A percentile compares a stretch with the other conserved stretches of the same genome.
Evolutionary conservation across 2,888 invertebrate species (phyloP).

Genomic region (Dascillus cervinus): DNA sequence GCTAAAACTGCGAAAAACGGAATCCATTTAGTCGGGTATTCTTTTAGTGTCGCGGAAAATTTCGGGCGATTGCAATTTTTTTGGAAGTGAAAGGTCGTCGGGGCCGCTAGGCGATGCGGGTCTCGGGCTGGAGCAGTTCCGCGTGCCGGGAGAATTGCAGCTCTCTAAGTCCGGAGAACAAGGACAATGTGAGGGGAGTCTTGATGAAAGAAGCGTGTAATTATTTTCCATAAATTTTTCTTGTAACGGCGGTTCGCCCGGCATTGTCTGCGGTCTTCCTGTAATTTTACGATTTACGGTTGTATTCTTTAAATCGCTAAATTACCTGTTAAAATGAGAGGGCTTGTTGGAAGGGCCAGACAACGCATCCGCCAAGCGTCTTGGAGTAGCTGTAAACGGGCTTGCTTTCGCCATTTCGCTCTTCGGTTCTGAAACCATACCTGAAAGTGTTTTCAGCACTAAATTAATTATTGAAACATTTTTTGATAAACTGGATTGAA

Average conservation of each 20-base stretch:
- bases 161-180: constrained; percentile 34
- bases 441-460: too few relatives aligned
- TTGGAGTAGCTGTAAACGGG: constrained; percentile 74
- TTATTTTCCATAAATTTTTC: constrained; percentile 21
- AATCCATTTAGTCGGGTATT: too few relatives aligned
- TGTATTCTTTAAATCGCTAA: too few relatives aligned
- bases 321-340: constrained; percentile 36
- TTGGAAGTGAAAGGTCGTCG: constrained; percentile 34
- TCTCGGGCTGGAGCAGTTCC: constrained; percentile 21
- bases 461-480: too few relatives aligned
- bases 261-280: too few relatives aligned
- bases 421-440: constrained; percentile 90
- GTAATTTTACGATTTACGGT: neutral
- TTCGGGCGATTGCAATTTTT: constrained; percentile 16
- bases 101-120: constrained; percentile 37
- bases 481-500: too few relatives aligned
- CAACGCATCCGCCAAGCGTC: constrained; percentile 90
- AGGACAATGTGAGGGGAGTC: constrained; percentile 30
- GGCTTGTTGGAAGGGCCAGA: constrained; percentile 51
- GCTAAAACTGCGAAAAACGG: too few relatives aligned
- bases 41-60: too few relatives aligned
- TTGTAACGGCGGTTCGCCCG: constrained; percentile 13
- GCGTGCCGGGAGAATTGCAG: constrained; percentile 23
- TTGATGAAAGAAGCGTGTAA: constrained; percentile 27
- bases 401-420: constrained; percentile 88